Base-by-base conservation (phyloP, 2,888 invertebrate species). In the Plusia festucae region DNA sequence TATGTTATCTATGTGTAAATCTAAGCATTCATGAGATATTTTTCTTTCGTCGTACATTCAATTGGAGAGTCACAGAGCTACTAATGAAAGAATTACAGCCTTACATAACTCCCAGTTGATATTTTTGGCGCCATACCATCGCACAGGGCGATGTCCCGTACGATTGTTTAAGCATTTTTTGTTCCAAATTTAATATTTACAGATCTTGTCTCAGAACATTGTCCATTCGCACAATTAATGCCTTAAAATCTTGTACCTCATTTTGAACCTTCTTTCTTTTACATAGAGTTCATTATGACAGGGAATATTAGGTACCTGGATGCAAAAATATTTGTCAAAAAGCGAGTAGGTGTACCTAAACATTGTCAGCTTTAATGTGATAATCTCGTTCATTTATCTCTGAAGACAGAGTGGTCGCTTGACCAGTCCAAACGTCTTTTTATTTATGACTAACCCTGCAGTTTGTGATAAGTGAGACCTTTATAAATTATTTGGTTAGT, bases 311-410 rank as follows among this genome's bases (percentile, higher is more conserved):
- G 3, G 6, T 34, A 46, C 8, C 2, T 11, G 46, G 0, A 40
- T 55, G 67, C 30, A 67, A 62, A 61, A 69, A 62, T 32, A 56
- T 59, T 67, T 68, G 71, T 60, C 58, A 58, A 53, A 53, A 65
- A 64, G 63, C 27, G 53, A 65, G 67, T 74, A 75, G 73, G 65
- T 70, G 71, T 70, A 73, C 68, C 74, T 70, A 76, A 67, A 78
- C 49, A 70, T 76, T 78, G 82, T 79, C 78, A 75, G 82, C 75
- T 82, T 78, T 79, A 73, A 67, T 57, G 52, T 56, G 65, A 52
- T 66, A 82, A 84, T 85, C 84, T 79, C 55, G 67, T 80, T 83
- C 75, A 80, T 84, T 84, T 78, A 84, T 84, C 84, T 83, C 70
- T 32, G 60, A 75, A 78, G 81, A 84, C 78, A 73, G 79, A 80